phyloP scores from a whole-genome alignment of 2,113 vertebrate species.

The Leuciscus idus region DNA sequence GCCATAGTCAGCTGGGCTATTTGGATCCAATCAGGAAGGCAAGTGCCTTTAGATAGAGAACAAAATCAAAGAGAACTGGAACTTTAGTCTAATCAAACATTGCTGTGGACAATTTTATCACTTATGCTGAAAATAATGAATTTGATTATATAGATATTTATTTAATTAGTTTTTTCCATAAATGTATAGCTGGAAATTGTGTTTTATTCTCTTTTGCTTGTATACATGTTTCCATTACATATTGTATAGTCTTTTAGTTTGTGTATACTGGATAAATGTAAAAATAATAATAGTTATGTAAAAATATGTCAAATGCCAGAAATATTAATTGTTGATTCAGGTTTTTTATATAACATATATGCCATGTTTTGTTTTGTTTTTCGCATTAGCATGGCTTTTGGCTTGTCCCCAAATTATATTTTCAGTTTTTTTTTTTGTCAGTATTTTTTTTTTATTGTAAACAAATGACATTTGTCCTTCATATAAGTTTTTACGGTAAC shows the following conservation, averaged over 20 bases:
- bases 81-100: slow-evolving; percentile 22
- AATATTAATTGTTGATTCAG: slow-evolving; percentile 22
- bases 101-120: slow-evolving; percentile 37
- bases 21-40: not conserved
- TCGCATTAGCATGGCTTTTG: not conserved
- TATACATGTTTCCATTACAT: slow-evolving; percentile 1
- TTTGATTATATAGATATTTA: slow-evolving; percentile 57
- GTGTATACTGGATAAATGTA: not conserved
- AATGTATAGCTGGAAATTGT: slow-evolving; percentile 46
- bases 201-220: slow-evolving; percentile 48
- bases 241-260: not conserved
- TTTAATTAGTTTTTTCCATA: slow-evolving; percentile 36
- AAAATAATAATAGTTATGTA: not conserved
- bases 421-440: slow-evolving; percentile 24
- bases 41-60: slow-evolving; percentile 20
- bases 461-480: not conserved
- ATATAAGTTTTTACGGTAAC: slow-evolving; percentile 30
- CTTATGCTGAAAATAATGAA: slow-evolving; percentile 42
- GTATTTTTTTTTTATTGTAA: slow-evolving; percentile 1
- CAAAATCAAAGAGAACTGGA: not conserved
- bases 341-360: slow-evolving; percentile 16
- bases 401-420: slow-evolving; percentile 60
- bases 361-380: slow-evolving; percentile 48
- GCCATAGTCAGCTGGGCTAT: not conserved
- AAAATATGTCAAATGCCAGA: slow-evolving; percentile 6